Percentiles rank a stretch among this genome's conserved stretches.
These are phyloP conservation scores for Homarus gammarus DNA, from an alignment of 2,888 invertebrate genomes.

Conservation along the genomic window DNA sequence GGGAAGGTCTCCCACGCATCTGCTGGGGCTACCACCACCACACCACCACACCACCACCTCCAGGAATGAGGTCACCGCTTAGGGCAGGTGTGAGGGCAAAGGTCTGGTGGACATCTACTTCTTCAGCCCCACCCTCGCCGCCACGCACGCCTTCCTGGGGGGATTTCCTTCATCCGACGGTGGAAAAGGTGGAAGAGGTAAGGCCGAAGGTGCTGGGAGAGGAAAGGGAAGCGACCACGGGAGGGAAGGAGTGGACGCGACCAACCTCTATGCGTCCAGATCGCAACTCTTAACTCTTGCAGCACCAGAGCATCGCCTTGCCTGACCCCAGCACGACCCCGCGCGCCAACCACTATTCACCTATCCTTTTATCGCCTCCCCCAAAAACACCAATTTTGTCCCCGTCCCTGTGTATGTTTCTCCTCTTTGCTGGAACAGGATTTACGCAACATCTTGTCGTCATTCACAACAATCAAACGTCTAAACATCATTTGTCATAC, in stretches of 20 bases:
- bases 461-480: constrained; percentile 27
- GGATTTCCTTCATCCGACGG: neutral
- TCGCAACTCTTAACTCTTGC: constrained; percentile 67
- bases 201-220: too few relatives aligned
- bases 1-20: constrained; percentile 57
- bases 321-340: constrained; percentile 68
- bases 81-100: constrained; percentile 58
- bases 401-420: neutral
- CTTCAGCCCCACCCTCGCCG: constrained; percentile 33
- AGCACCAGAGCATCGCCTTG: constrained; percentile 48
- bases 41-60: constrained; percentile 30
- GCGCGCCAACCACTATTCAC: constrained; percentile 25
- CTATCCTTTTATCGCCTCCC: neutral
- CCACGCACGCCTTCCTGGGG: neutral
- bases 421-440: neutral
- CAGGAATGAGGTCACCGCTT: constrained; percentile 57
- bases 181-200: neutral
- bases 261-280: constrained; percentile 51
- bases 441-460: neutral
- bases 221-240: neutral
- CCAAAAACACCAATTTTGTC: neutral
- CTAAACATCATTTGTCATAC: neutral
- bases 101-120: constrained; percentile 56
- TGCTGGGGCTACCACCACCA: constrained; percentile 51
- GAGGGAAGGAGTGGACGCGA: constrained; percentile 30